A percentile compares a stretch with the other conserved stretches of the same genome.
phyloP scores from a whole-genome alignment of 1,140 invertebrate species.

The Drosophila kikkawai region DNA sequence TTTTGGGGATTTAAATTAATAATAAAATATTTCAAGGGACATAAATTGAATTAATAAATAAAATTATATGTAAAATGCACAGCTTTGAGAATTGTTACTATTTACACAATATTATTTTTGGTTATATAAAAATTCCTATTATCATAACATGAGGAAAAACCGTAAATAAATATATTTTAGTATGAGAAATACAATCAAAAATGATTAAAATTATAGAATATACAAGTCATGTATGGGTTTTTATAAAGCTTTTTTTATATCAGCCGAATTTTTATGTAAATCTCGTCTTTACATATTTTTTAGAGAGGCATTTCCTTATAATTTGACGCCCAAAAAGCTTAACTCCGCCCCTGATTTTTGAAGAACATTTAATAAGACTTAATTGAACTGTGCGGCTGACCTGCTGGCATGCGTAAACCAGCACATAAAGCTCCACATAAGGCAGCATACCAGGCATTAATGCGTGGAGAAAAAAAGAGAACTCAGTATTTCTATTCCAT shows the following conservation, averaged over 20 bases:
- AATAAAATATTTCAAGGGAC: background rate
- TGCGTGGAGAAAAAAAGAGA: background rate
- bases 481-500: background rate
- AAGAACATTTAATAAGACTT: slow-evolving; percentile 65
- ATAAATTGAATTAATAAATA: background rate
- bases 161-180: background rate
- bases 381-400: slow-evolving; percentile 78
- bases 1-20: background rate
- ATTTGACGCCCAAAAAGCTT: background rate
- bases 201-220: background rate
- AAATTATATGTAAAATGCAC: background rate
- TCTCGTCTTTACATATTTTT: too few relatives aligned
- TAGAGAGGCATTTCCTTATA: too few relatives aligned
- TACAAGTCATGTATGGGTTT: background rate
- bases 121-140: background rate
- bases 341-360: slow-evolving; percentile 37
- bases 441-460: slow-evolving; percentile 19
- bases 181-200: background rate
- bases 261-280: background rate
- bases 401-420: slow-evolving; percentile 51
- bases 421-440: slow-evolving; percentile 10
- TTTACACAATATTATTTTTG: background rate
- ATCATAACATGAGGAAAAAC: background rate
- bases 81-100: background rate
- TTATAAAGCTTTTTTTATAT: background rate